Evolutionary conservation across 2,888 invertebrate species (phyloP).

Genomic region (Agrochola circellaris): DNA sequence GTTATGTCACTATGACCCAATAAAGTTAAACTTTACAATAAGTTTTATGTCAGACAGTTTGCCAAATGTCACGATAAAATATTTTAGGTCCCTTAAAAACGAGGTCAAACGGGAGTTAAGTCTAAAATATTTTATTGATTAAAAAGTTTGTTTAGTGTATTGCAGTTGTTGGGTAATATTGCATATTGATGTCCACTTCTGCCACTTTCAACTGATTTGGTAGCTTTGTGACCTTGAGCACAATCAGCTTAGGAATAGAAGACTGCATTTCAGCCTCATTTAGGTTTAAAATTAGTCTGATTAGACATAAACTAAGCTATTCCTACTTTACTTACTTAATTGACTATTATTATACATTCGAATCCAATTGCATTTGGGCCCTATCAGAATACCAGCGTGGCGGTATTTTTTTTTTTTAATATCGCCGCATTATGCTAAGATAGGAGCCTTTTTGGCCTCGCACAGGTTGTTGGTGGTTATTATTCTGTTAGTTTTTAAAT

Average conservation of each 20-base stretch:
- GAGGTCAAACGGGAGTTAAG: conserved; percentile 21
- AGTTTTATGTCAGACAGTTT: conserved; percentile 25
- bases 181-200: no score
- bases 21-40: conserved; percentile 32
- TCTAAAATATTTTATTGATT: conserved; percentile 40
- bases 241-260: neutral
- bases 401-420: no score
- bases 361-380: no score
- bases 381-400: no score
- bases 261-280: neutral
- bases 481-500: no score
- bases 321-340: no score
- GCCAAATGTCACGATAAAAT: conserved; percentile 37
- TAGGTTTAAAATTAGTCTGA: neutral
- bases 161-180: neutral
- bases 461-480: no score
- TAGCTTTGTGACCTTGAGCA: neutral
- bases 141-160: conserved; percentile 23
- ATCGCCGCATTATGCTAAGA: no score
- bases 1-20: neutral
- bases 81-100: conserved; percentile 29
- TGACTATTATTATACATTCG: no score
- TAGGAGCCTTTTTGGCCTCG: no score
- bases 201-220: no score
- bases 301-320: no score